Evolutionary conservation across 2,797 vertebrate species (phyloP), one percentile per base, ranked within the genome.

Genomic region (Loris lydekkerianus): DNA sequence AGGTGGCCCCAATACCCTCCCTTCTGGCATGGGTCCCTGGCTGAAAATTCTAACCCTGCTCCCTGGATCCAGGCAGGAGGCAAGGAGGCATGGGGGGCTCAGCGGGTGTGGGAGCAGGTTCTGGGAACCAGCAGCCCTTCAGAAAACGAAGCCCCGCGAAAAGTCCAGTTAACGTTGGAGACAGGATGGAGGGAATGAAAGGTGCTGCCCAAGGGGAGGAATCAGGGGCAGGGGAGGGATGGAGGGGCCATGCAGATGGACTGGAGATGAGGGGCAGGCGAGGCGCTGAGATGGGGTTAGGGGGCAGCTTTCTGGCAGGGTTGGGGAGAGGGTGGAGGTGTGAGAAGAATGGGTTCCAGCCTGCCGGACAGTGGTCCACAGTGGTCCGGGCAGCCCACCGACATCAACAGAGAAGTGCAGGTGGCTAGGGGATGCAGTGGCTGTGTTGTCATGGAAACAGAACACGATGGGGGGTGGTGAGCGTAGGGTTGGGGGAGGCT

Each of bases 371-470:
- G 89, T 96, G 96, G 98, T 97, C 98, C 97, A 96, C 49, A 53
- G 49, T 4, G 49, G 49, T 53, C 49, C 49, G 98, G 91, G 94
- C 98, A 98, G 98, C 98, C 98, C 65, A 99, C 99, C 97, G 98
- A 98, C 98, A 98, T 97, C 96, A 98, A 98, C 97, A 98, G 99
- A 97, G 95, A 97, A 98, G 99, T 98, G 98, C 87, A 97, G 93
- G 98, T 94, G 97, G 80, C 89, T n/a, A 40, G 95, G 98, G 98
- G 98, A 98, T 98, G 99, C 99, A 98, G 96, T 98, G 99, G 99
- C 98, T 95, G 97, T 98, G 98, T 98, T 99, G 98, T 99, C 98
- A 99, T 99, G 98, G 98, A 98, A 98, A 98, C 98, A 89, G 97
- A 97, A 98, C 89, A 98, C 87, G 97, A 98, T 97, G 97, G 94